Conservation (phyloP, 2,888 invertebrate species). For the Cheiracanthium punctorium region DNA sequence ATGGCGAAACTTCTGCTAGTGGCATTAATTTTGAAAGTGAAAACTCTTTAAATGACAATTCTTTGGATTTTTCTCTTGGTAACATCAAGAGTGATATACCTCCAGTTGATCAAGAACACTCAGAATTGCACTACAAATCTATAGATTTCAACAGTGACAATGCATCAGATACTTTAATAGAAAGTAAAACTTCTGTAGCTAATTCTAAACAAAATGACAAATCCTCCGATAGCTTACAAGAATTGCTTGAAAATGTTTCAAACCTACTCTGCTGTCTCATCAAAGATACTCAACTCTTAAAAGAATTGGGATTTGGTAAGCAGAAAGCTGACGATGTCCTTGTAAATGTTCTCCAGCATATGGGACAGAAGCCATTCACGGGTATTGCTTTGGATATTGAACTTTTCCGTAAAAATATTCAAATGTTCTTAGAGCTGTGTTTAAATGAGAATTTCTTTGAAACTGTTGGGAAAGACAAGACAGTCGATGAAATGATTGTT, state of each 20-base stretch:
- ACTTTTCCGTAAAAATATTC: constrained; percentile 58
- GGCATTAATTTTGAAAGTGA: not conserved
- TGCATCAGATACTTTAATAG: not conserved
- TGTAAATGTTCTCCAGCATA: constrained; percentile 48
- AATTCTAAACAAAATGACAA: too few species aligned
- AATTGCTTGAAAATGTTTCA: constrained; percentile 64
- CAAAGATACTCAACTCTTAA: constrained; percentile 64
- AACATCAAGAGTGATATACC: not conserved
- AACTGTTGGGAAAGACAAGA: constrained; percentile 39
- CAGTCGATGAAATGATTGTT: constrained; percentile 50
- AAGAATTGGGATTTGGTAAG: constrained; percentile 62
- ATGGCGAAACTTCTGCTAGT: not conserved
- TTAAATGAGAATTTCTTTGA: constrained; percentile 69
- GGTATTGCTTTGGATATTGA: constrained; percentile 36
- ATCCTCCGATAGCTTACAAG: not conserved
- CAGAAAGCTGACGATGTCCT: constrained; percentile 66
- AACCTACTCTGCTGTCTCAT: constrained; percentile 58
- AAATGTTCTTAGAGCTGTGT: constrained; percentile 52
- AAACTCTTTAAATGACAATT: not conserved
- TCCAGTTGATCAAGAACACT: not conserved
- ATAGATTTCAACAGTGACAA: not conserved
- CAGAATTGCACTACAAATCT: not conserved
- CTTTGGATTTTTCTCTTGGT: not conserved
- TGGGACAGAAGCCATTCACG: constrained; percentile 43
- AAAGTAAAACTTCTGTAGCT: not conserved